phyloP scores from a whole-genome alignment of 2,113 vertebrate genomes.

The Lepus americanus region DNA sequence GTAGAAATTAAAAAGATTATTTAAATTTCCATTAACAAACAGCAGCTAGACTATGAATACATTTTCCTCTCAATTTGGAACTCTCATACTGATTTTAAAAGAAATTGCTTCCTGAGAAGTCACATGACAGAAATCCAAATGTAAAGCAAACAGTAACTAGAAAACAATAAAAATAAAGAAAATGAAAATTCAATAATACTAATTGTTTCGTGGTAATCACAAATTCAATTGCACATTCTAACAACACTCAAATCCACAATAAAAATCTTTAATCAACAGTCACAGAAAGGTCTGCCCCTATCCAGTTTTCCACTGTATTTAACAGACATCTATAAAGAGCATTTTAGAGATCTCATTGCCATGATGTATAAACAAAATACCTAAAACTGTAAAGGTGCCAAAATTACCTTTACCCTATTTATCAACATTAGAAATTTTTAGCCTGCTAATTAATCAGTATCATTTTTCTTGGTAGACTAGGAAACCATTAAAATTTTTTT shows the following conservation, averaged over 20 bases:
- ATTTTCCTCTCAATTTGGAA: slow-evolving; percentile 68
- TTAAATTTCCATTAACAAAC: slow-evolving; percentile 49
- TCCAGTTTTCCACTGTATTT: slow-evolving; percentile 30
- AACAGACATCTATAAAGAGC: slow-evolving; percentile 54
- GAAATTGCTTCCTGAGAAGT: slow-evolving; percentile 45
- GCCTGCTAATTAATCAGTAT: slow-evolving; percentile 11
- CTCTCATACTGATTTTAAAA: slow-evolving; percentile 58
- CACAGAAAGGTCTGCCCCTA: slow-evolving; percentile 6
- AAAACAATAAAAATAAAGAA: slow-evolving; percentile 54
- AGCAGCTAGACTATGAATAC: not conserved
- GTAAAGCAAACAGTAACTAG: slow-evolving; percentile 14
- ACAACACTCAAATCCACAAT: slow-evolving; percentile 41
- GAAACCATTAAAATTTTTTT: slow-evolving; percentile 47
- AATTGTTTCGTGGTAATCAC: slow-evolving; percentile 33
- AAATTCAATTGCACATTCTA: slow-evolving; percentile 45
- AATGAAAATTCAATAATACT: slow-evolving; percentile 48
- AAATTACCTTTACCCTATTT: slow-evolving; percentile 47
- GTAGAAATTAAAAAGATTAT: slow-evolving; percentile 64
- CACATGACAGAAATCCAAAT: slow-evolving; percentile 67
- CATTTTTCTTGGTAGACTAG: slow-evolving; percentile 40
- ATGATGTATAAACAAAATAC: slow-evolving; percentile 41
- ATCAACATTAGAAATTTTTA: slow-evolving; percentile 52
- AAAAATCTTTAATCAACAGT: not conserved
- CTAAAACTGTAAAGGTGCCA: slow-evolving; percentile 53
- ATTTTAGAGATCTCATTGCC: slow-evolving; percentile 50